Evolutionary conservation across 2,888 invertebrate species (phyloP).

Genomic region (Dasypolia templi): DNA sequence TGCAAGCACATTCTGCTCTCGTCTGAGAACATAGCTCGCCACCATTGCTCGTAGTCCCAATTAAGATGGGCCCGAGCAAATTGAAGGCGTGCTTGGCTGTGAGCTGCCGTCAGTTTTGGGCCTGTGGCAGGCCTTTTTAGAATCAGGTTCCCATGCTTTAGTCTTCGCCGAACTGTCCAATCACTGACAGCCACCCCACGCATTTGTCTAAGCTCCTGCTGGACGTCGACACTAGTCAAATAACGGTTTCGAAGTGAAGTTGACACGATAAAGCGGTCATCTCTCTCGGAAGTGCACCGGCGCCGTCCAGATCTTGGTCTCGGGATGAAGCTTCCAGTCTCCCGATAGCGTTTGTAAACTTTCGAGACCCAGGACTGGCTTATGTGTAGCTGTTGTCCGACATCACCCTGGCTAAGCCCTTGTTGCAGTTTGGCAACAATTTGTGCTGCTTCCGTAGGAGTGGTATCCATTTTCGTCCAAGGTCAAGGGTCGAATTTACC

Average conservation of each 20-base stretch:
- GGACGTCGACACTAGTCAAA: slow-evolving; percentile 54
- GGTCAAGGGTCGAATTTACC: too few relatives aligned
- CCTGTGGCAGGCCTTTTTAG: too few relatives aligned
- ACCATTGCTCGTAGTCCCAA: too few relatives aligned
- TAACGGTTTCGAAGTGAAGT: slow-evolving; percentile 58
- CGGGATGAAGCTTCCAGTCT: slow-evolving; percentile 48
- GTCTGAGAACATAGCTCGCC: too few relatives aligned
- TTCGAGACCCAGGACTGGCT: slow-evolving; percentile 54
- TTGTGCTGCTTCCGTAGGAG: neutral
- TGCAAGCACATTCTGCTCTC: too few relatives aligned
- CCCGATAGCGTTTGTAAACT: slow-evolving; percentile 46
- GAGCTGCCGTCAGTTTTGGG: too few relatives aligned
- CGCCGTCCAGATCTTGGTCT: slow-evolving; percentile 40
- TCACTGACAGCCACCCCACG: slow-evolving; percentile 35
- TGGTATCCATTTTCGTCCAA: too few relatives aligned
- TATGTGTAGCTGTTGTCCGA: slow-evolving; percentile 30
- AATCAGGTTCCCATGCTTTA: too few relatives aligned
- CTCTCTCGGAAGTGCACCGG: slow-evolving; percentile 49
- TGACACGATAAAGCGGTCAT: slow-evolving; percentile 48
- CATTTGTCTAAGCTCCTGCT: slow-evolving; percentile 10
- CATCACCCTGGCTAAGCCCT: neutral
- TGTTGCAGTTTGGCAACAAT: neutral
- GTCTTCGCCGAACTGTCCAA: slow-evolving; percentile 50
- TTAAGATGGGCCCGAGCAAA: too few relatives aligned
- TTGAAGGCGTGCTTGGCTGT: too few relatives aligned